phyloP scores from a whole-genome alignment of 2,888 invertebrate species.

The Tenodera sinensis region DNA sequence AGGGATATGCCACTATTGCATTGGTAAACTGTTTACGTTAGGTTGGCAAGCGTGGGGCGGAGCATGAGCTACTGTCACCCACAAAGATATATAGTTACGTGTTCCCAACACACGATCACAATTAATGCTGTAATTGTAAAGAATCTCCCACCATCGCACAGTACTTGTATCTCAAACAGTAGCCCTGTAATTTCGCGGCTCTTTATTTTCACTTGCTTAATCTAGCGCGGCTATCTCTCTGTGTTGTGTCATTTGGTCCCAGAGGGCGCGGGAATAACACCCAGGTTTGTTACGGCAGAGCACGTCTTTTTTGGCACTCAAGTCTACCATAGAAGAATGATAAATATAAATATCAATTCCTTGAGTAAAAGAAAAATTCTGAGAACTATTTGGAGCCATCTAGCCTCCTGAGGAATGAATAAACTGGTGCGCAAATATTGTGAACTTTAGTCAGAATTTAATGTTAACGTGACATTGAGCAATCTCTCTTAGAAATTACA shows the following conservation, averaged over 20 bases:
- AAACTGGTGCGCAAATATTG: too few species aligned
- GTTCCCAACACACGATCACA: slow-evolving; percentile 1
- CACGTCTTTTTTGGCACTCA: background rate
- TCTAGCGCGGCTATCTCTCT: background rate
- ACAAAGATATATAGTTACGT: slow-evolving; percentile 4
- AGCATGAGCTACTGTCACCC: background rate
- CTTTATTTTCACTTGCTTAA: background rate
- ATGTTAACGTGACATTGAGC: too few species aligned
- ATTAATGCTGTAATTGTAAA: slow-evolving; percentile 5
- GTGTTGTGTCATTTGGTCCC: background rate
- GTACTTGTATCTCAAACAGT: background rate
- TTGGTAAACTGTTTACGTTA: background rate
- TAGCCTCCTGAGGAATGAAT: too few species aligned
- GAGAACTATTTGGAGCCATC: too few species aligned
- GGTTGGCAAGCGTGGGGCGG: background rate
- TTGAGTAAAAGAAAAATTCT: too few species aligned
- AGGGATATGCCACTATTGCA: background rate
- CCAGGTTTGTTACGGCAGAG: background rate
- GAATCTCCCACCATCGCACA: background rate
- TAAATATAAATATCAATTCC: too few species aligned
- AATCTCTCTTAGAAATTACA: too few species aligned
- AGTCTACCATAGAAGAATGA: too few species aligned
- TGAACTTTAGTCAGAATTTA: too few species aligned
- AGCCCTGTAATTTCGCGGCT: background rate
- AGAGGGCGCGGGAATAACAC: background rate